A percentile compares a stretch with the other conserved stretches of the same genome.
Conservation (phyloP, 2,113 vertebrate species). For the Synchiropus splendidus region DNA sequence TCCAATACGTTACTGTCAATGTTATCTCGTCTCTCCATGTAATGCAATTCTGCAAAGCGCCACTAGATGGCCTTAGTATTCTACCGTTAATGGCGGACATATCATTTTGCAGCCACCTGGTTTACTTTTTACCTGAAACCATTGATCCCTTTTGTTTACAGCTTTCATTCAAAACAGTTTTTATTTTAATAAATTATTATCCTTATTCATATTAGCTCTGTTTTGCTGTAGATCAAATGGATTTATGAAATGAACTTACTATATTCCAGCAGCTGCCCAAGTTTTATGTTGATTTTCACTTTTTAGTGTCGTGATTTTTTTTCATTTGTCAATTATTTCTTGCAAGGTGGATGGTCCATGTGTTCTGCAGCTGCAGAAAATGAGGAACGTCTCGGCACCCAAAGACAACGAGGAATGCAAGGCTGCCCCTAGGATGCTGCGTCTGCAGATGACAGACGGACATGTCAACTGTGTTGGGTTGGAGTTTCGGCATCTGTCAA, state of each 20-base stretch:
- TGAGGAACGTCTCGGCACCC: constrained; percentile 85
- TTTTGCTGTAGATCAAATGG: too few relatives aligned
- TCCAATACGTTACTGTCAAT: neutral
- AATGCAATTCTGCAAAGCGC: constrained; percentile 12
- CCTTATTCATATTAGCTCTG: neutral
- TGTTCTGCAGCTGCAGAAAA: constrained; percentile 93
- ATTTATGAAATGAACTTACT: too few relatives aligned
- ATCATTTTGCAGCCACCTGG: too few relatives aligned
- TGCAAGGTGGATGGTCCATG: constrained; percentile 88
- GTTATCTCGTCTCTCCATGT: neutral
- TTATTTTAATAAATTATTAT: too few relatives aligned
- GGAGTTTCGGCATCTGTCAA: constrained; percentile 83
- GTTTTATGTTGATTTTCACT: too few relatives aligned
- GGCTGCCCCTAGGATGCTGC: constrained; percentile 87
- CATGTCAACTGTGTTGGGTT: constrained; percentile 83
- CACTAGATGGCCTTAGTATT: constrained; percentile 57
- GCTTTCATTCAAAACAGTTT: too few relatives aligned
- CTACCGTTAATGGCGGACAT: neutral
- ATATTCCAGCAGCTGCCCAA: too few relatives aligned
- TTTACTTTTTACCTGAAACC: too few relatives aligned
- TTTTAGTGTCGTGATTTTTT: constrained; percentile 1
- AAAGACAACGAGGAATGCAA: constrained; percentile 94
- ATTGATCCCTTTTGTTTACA: too few relatives aligned
- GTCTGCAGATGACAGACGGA: constrained; percentile 95
- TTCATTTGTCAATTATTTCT: constrained; percentile 14